Base-by-base conservation (phyloP, 2,888 invertebrate genomes). In the Hydrotaea diabolus region DNA sequence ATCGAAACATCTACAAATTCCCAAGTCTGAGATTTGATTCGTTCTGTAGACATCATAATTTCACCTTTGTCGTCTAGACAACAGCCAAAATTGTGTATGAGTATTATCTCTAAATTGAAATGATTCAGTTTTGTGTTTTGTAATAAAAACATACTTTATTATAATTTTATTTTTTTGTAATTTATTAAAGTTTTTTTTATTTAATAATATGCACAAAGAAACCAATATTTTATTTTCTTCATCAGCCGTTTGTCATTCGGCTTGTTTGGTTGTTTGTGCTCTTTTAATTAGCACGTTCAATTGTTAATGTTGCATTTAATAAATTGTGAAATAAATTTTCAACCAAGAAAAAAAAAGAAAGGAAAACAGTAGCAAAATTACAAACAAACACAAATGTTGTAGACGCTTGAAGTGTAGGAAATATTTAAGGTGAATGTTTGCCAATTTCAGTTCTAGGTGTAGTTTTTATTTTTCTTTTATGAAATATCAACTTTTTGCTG, bases 231-330 rank as follows among this genome's bases (percentile, higher is more conserved):
- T 39, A 39, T 62, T 62, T 62, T 59, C 26, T 31, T 62, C 62
- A 31, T n/a, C 62, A n/a, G 31, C 31, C 31, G n/a, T 62, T 62
- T 62, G 62, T 62, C 62, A 62, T 62, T 26, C 36, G n/a, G 62
- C 36, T 62, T 87, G 84, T 86, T 39, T 11, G 39, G 66, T 66
- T 66, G 66, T 87, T 87, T 87, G 84, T 86, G 87, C 80, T 87
- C 71, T 84, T 86, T 87, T 87, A 87, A 88, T 88, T 88, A 87
- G 87, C 88, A 89, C 87, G 87, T 87, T 88, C 87, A 76, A 69
- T 86, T 87, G 76, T 87, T 87, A 88, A 88, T 88, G 87, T 87
- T 78, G 86, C 88, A 87, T 88, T 86, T 86, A 87, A 88, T 88
- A 87, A 87, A 86, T 76, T 76, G 49, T 64, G n/a, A 46, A 69